Conservation (phyloP, 2,113 vertebrate genomes). For the Oceanites oceanicus region DNA sequence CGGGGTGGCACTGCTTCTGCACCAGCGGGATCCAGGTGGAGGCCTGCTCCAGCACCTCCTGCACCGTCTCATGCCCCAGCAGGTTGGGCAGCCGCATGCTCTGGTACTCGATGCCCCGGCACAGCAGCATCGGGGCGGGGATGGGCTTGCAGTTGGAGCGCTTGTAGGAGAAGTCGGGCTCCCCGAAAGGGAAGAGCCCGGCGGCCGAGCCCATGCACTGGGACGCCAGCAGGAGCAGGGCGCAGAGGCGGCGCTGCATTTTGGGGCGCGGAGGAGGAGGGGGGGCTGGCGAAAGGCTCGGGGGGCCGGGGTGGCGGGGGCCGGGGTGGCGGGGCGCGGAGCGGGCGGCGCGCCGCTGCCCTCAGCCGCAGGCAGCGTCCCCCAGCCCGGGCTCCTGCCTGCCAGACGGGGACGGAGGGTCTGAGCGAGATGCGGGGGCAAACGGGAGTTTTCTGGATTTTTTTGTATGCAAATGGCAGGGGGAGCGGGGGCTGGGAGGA, state of each 20-base stretch:
- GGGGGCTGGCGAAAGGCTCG: neutral
- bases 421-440: constrained; percentile 53
- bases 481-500: constrained; percentile 75
- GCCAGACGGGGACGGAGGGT: constrained; percentile 38
- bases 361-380: constrained; percentile 19
- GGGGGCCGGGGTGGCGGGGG: neutral
- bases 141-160: constrained; percentile 93
- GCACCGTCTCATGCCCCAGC: constrained; percentile 95
- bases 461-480: constrained; percentile 76
- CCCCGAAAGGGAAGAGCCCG: constrained; percentile 87
- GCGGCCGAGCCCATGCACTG: constrained; percentile 77
- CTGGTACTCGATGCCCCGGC: constrained; percentile 93
- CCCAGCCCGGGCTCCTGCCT: constrained; percentile 15
- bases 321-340: neutral
- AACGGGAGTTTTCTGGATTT: constrained; percentile 66
- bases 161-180: constrained; percentile 87
- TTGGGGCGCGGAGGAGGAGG: neutral
- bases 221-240: constrained; percentile 71
- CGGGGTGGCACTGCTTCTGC: constrained; percentile 94
- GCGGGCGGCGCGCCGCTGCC: neutral
- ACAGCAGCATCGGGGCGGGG: constrained; percentile 86
- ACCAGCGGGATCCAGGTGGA: constrained; percentile 96
- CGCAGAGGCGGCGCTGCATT: constrained; percentile 64
- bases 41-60: constrained; percentile 94
- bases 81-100: constrained; percentile 97